Conservation (phyloP, 1,140 invertebrate species). For the Zaprionus gabonicus region DNA sequence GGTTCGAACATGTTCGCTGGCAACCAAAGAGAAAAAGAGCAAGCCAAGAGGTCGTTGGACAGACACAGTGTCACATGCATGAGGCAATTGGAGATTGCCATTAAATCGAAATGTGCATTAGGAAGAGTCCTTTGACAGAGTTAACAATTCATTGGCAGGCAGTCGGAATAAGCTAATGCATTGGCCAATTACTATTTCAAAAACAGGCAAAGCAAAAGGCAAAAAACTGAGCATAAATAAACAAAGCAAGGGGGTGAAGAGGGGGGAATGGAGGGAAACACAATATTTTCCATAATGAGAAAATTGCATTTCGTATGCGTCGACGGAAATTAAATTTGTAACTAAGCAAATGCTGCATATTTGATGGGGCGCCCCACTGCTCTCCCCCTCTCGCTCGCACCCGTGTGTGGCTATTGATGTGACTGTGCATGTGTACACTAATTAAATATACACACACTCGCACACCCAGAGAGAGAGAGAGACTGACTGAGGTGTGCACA, state of each 20-base stretch:
- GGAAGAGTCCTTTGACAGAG: neutral
- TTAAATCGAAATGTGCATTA: neutral
- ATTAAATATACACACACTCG: slow-evolving; percentile 70
- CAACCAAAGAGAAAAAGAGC: slow-evolving; percentile 19
- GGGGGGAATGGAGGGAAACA: neutral
- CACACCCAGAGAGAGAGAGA: slow-evolving; percentile 39
- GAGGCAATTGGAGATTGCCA: too few species aligned
- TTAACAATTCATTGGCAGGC: slow-evolving; percentile 51
- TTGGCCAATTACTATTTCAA: slow-evolving; percentile 45
- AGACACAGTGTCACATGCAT: too few species aligned
- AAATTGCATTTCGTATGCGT: slow-evolving; percentile 51
- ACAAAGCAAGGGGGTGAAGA: neutral
- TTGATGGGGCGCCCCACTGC: slow-evolving; percentile 46
- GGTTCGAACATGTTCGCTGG: slow-evolving; percentile 41
- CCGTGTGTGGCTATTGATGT: slow-evolving; percentile 44
- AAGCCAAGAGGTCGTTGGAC: neutral
- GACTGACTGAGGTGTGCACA: slow-evolving; percentile 30
- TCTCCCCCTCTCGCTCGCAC: neutral
- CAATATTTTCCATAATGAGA: slow-evolving; percentile 37
- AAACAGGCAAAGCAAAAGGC: slow-evolving; percentile 4
- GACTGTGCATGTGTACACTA: slow-evolving; percentile 63
- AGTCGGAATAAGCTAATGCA: slow-evolving; percentile 17
- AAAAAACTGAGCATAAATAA: slow-evolving; percentile 12
- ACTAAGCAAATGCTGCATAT: slow-evolving; percentile 80
- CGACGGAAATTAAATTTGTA: slow-evolving; percentile 75